Conservation (phyloP, 1,140 invertebrate genomes). For the Mamestra configurata region DNA sequence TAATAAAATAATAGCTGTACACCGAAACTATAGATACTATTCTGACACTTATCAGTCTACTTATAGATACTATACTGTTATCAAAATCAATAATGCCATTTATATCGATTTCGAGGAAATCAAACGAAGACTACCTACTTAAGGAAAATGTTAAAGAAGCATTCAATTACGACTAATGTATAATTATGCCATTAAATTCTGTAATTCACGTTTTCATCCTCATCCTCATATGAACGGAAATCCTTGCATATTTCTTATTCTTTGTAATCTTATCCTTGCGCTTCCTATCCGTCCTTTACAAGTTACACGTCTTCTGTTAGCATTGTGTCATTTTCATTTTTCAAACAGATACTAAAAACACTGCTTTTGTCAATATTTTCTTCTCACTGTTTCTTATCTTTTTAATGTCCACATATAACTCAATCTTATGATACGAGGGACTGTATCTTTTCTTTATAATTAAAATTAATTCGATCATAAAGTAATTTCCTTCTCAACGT, state of each 20-base stretch:
- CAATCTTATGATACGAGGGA: not conserved
- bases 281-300: no score
- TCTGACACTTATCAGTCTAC: not conserved
- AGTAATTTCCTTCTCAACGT: not conserved
- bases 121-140: no score
- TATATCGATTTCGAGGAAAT: not conserved
- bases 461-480: not conserved
- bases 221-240: no score
- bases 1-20: not conserved
- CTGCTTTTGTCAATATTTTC: not conserved
- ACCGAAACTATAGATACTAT: not conserved
- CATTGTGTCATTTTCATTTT: not conserved
- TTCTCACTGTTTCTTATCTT: not conserved
- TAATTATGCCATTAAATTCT: no score
- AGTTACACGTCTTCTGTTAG: no score
- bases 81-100: not conserved
- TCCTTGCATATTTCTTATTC: not conserved
- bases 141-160: not conserved
- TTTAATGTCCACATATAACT: not conserved
- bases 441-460: no score
- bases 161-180: no score
- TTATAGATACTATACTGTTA: not conserved
- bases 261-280: no score
- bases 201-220: no score
- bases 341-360: not conserved